Evolutionary conservation across 2,113 vertebrate species (phyloP).

Genomic region (Cavia porcellus): DNA sequence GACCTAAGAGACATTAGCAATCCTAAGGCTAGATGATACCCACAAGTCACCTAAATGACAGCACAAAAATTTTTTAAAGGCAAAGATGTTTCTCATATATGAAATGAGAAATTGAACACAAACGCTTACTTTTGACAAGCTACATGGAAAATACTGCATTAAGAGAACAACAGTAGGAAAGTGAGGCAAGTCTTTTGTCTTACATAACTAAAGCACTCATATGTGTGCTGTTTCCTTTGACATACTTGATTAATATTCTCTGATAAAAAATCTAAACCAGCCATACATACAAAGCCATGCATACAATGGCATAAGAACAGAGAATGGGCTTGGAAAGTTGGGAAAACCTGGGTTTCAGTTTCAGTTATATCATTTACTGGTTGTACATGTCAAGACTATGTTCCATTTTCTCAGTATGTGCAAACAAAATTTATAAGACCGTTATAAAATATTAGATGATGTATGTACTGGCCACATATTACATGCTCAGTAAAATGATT

Average conservation of each 20-base stretch:
- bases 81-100: neutral
- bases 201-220: neutral
- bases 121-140: constrained; percentile 51
- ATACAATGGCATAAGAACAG: neutral
- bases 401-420: constrained; percentile 35
- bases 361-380: neutral
- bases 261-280: constrained; percentile 31
- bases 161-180: neutral
- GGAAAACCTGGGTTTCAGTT: neutral
- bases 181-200: neutral
- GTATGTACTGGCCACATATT: neutral
- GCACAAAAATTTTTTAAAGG: neutral
- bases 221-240: neutral
- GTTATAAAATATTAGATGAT: neutral
- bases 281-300: neutral
- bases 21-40: neutral
- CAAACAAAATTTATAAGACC: constrained; percentile 36
- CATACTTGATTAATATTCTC: neutral
- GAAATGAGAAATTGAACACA: constrained; percentile 18
- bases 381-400: neutral
- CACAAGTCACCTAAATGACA: constrained; percentile 5
- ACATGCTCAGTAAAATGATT: neutral
- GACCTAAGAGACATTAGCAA: constrained; percentile 32
- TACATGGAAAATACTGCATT: constrained; percentile 40
- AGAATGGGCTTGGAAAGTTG: neutral